Evolutionary conservation across 2,797 vertebrate genomes (phyloP).

Genomic region (Selene dorsalis): DNA sequence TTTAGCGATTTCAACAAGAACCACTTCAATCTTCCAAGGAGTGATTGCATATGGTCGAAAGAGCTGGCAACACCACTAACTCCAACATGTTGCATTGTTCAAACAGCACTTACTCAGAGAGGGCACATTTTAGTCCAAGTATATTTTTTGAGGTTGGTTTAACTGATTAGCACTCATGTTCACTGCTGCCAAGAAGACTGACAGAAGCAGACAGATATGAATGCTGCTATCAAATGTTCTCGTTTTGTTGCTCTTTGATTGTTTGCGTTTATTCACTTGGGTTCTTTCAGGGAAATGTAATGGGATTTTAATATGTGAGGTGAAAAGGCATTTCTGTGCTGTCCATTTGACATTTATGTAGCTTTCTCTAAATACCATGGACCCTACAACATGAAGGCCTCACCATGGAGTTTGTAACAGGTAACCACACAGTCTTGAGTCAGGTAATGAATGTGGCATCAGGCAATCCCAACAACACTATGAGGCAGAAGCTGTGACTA

Average conservation of each 20-base stretch:
- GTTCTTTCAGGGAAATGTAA: neutral
- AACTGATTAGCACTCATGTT: constrained; percentile 15
- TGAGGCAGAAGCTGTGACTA: neutral
- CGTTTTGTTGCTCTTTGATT: neutral
- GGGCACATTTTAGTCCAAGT: neutral
- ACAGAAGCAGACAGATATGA: neutral
- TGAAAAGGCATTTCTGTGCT: neutral
- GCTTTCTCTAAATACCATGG: neutral
- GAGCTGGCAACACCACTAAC: neutral
- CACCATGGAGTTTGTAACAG: neutral
- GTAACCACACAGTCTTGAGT: neutral
- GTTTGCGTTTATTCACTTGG: neutral
- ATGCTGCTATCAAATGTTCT: neutral
- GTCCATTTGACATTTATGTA: neutral
- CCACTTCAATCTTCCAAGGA: constrained; percentile 3
- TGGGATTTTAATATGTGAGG: neutral
- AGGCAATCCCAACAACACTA: neutral
- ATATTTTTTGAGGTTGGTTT: neutral
- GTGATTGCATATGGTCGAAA: neutral
- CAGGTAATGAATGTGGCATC: neutral
- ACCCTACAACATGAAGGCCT: neutral
- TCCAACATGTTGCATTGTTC: constrained; percentile 12
- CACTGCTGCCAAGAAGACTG: neutral
- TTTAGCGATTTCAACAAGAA: constrained; percentile 6
- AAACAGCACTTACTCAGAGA: neutral